Base-by-base conservation (phyloP, 2,113 vertebrate species). In the Indicator maculatus region DNA sequence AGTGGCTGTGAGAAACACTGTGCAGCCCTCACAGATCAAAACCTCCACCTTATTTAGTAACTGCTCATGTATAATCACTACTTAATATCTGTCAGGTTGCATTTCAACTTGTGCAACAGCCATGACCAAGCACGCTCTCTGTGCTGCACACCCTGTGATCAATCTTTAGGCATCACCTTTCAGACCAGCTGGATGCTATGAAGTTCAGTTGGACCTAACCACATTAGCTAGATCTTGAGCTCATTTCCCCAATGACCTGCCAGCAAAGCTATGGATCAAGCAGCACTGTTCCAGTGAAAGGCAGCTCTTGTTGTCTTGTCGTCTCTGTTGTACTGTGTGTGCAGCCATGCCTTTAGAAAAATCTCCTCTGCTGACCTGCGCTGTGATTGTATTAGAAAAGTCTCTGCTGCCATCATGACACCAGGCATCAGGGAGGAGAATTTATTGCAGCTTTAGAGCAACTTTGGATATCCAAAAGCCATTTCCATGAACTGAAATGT, bases 141-240 rank as follows among this genome's bases (percentile, higher is more conserved):
- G 2, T 2, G 28, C 44, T 89, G 64, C 38, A 33, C 28, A 52
- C 15, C 4, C 19, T 9, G 23, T 0, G 1, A 67, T 12, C 33
- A 73, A 11, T 3, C 0, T 2, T 18, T 3, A 36, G 21, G 6
- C 26, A 58, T 6, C 1, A 1, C 0, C 0, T 47, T 53, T 59
- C 56, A 86, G n/a, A 61, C 6, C 11, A 73, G 28, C 11, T 76
- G 13, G 26, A 31, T 18, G 16, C n/a, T 28, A 18, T 5, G 4
- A 17, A 50, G 17, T 55, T 69, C 56, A 69, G 31, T 21, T 70
- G 19, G 19, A 16, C 30, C 27, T 70, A 66, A 72, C 3, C 24
- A 63, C 1, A 0, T 12, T 20, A 60, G 6, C 18, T 2, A 63
- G 20, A 63, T 10, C 12, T 61, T 2, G 8, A 78, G 27, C 21